These are phyloP conservation scores for Pluvialis apricaria DNA, from an alignment of 2,113 vertebrate species.

Conservation along the genomic window DNA sequence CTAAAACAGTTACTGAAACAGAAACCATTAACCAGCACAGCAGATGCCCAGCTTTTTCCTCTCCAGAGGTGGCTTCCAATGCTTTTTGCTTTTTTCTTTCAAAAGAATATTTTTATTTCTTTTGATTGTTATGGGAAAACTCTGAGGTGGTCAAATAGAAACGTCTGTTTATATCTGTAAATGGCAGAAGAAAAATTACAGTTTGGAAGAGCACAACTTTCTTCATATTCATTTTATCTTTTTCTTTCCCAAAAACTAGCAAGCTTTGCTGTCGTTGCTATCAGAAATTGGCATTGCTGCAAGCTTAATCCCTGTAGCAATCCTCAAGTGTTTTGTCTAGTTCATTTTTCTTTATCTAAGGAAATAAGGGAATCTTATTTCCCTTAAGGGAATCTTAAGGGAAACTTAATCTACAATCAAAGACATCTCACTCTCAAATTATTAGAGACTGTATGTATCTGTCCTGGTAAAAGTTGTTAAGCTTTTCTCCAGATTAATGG, in stretches of 20 bases:
- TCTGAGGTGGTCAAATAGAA: background rate
- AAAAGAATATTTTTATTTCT: background rate
- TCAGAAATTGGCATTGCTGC: background rate
- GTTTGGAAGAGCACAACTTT: background rate
- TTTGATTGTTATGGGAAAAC: background rate
- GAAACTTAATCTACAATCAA: background rate
- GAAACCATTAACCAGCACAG: background rate
- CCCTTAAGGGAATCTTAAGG: background rate
- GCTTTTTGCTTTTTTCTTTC: background rate
- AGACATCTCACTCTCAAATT: background rate
- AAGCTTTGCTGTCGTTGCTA: background rate
- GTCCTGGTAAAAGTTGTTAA: background rate
- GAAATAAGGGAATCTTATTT: background rate
- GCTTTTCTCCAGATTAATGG: background rate
- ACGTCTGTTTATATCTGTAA: background rate
- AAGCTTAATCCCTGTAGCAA: background rate
- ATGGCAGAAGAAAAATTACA: background rate
- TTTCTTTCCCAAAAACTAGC: background rate
- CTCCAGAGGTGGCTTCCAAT: background rate
- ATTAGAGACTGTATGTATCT: background rate
- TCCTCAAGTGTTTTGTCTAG: background rate
- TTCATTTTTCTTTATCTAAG: background rate
- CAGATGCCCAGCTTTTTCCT: background rate
- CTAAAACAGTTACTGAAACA: background rate
- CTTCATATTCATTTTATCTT: background rate